A percentile compares a stretch with the other conserved stretches of the same genome.
These are phyloP conservation scores for Chondrosia reniformis DNA, from an alignment of 37 sponge, comb jelly and placozoan species.

Conservation along the genomic window DNA sequence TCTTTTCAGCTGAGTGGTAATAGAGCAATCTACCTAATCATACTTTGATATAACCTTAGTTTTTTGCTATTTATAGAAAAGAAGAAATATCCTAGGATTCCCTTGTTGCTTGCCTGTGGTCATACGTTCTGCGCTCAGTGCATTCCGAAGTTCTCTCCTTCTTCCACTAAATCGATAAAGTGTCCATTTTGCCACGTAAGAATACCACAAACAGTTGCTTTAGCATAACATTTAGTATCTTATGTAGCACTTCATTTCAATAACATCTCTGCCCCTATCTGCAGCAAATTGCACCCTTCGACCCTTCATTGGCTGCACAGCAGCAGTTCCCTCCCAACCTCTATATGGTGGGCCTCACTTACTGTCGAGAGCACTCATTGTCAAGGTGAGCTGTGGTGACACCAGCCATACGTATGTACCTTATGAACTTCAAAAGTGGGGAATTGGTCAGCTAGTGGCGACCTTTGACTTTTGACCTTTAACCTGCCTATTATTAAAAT, in stretches of 20 bases:
- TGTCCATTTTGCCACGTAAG: slow-evolving; percentile 3
- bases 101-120: slow-evolving; percentile 39
- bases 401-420: too few relatives aligned
- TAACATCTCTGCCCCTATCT: neutral
- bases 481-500: too few relatives aligned
- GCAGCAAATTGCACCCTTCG: neutral
- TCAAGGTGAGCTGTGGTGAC: slow-evolving; percentile 8
- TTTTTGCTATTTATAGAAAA: neutral
- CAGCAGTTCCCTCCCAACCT: slow-evolving; percentile 41
- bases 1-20: slow-evolving; percentile 4
- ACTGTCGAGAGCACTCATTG: neutral
- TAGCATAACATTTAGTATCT: neutral
- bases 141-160: slow-evolving; percentile 9
- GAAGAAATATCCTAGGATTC: neutral
- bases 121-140: slow-evolving; percentile 44
- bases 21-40: neutral
- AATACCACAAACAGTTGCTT: neutral
- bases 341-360: slow-evolving; percentile 33
- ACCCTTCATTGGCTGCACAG: neutral
- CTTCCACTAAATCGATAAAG: neutral
- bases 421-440: too few relatives aligned
- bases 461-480: too few relatives aligned
- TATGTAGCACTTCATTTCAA: neutral
- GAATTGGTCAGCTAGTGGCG: too few relatives aligned
- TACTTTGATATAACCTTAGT: neutral